These are phyloP conservation scores for Drosophila pseudotakahashii DNA, from an alignment of 2,888 invertebrate genomes.

Conservation along the genomic window DNA sequence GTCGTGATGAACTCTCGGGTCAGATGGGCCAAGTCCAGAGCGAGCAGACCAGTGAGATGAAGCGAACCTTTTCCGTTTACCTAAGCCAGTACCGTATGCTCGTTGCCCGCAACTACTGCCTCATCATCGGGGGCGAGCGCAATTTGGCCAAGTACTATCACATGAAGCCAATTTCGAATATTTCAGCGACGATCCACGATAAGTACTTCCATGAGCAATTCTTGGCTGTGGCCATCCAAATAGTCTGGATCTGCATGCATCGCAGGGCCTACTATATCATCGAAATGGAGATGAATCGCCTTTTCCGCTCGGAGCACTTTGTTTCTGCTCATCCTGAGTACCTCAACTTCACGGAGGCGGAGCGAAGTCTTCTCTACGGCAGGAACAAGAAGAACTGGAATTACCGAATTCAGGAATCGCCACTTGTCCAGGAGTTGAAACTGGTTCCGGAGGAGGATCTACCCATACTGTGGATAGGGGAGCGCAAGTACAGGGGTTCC, in stretches of 20 bases:
- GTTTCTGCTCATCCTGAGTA: slow-evolving; percentile 58
- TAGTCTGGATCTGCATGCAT: slow-evolving; percentile 82
- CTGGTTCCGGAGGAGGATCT: slow-evolving; percentile 65
- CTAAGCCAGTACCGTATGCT: slow-evolving; percentile 81
- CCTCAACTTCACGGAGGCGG: slow-evolving; percentile 63
- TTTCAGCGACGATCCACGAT: slow-evolving; percentile 75
- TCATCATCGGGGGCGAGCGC: slow-evolving; percentile 73
- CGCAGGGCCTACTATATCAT: slow-evolving; percentile 79
- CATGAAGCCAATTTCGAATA: slow-evolving; percentile 68
- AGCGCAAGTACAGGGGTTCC: slow-evolving; percentile 81
- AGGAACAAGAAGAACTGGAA: slow-evolving; percentile 75
- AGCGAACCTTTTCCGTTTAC: slow-evolving; percentile 76
- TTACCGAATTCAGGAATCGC: slow-evolving; percentile 81
- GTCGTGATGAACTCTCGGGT: slow-evolving; percentile 79
- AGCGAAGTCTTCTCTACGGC: slow-evolving; percentile 79
- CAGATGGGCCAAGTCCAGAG: slow-evolving; percentile 75
- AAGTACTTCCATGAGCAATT: slow-evolving; percentile 79
- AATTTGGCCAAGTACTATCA: slow-evolving; percentile 80
- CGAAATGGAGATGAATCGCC: slow-evolving; percentile 81
- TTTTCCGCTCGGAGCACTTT: slow-evolving; percentile 83
- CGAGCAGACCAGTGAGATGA: slow-evolving; percentile 74
- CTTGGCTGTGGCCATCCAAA: slow-evolving; percentile 76
- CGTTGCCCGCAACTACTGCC: slow-evolving; percentile 82
- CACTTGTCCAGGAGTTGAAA: slow-evolving; percentile 79
- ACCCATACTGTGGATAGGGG: slow-evolving; percentile 83